Conservation (phyloP, 2,888 invertebrate genomes). For the Dryomyza anilis region DNA sequence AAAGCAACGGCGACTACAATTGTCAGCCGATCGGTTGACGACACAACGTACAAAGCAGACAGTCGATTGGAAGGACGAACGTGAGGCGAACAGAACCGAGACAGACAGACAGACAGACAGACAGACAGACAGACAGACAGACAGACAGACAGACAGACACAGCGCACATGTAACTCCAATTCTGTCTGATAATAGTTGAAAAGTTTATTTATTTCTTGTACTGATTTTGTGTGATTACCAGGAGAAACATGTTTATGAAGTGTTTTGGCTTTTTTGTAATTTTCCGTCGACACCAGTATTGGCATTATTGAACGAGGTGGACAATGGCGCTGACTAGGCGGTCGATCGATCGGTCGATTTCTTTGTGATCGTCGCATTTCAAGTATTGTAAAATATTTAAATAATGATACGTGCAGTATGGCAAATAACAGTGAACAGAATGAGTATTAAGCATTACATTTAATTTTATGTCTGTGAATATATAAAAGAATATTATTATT, state of each 20-base stretch:
- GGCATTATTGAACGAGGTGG: conserved; percentile 3
- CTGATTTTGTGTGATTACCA: conserved; percentile 14
- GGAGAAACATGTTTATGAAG: conserved; percentile 12
- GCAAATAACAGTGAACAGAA: neutral
- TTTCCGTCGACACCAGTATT: conserved; percentile 13
- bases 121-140: neutral
- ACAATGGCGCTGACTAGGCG: conserved; percentile 22
- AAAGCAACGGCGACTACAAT: conserved; percentile 26
- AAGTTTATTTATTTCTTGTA: conserved; percentile 18
- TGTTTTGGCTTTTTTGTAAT: neutral
- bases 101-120: conserved; percentile 1
- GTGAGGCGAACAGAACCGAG: neutral
- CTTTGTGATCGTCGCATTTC: neutral
- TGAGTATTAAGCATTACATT: neutral
- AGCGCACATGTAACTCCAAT: neutral
- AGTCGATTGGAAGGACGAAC: conserved; percentile 5
- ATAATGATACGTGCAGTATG: neutral
- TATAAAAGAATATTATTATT: neutral
- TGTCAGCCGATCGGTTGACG: conserved; percentile 27
- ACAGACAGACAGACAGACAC: neutral
- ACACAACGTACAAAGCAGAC: neutral
- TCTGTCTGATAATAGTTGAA: conserved; percentile 17
- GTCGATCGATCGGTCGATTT: conserved; percentile 15
- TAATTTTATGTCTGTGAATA: neutral
- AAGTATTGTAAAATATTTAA: neutral